Evolutionary conservation across 1,140 invertebrate genomes (phyloP).

Genomic region (Eueides isabella): DNA sequence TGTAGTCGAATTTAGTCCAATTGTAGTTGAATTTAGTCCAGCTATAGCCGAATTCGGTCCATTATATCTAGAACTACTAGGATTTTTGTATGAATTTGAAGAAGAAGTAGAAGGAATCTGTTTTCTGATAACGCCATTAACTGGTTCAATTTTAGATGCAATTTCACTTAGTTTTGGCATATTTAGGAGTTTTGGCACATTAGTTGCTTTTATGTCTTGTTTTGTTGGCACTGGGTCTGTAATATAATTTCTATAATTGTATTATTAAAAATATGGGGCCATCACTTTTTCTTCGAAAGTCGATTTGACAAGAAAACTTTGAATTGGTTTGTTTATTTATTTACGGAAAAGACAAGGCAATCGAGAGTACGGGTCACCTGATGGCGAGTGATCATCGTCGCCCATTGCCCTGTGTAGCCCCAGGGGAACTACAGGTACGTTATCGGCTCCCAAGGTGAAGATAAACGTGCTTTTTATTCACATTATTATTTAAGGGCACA

Average conservation of each 20-base stretch:
- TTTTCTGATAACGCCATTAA: conserved; percentile 1
- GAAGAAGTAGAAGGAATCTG: neutral
- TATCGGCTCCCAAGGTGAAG: no score
- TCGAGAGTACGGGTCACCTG: no score
- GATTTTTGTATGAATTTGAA: neutral
- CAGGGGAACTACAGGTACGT: no score
- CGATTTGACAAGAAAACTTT: neutral
- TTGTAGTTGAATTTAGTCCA: no score
- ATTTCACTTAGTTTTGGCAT: conserved; percentile 13
- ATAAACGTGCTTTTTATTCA: no score
- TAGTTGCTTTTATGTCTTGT: conserved; percentile 32
- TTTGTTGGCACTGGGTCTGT: conserved; percentile 50
- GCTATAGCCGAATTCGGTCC: neutral
- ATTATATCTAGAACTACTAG: neutral
- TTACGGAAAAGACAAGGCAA: no score
- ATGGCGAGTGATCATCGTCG: no score
- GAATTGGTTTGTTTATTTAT: neutral
- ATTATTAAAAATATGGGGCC: neutral
- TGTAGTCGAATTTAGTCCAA: no score
- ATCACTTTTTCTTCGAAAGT: neutral
- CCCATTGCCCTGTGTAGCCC: no score
- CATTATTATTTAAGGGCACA: no score
- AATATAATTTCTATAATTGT: conserved; percentile 18
- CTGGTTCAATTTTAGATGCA: neutral
- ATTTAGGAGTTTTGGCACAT: conserved; percentile 31